phyloP scores from a whole-genome alignment of 1,140 invertebrate genomes.

The Panagrolaimus sp. region DNA sequence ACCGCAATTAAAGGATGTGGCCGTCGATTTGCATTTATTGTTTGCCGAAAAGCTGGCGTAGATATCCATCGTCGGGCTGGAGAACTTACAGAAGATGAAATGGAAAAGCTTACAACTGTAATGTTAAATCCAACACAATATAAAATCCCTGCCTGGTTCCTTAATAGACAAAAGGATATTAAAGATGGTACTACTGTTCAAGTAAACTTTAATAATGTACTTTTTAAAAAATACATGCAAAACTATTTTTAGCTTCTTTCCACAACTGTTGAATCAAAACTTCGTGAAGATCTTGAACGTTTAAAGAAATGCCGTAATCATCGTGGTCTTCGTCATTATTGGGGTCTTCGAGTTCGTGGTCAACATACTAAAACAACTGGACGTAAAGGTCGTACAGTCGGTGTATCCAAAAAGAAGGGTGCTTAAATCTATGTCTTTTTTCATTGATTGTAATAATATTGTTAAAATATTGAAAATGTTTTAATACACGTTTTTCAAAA shows the following conservation, averaged over 20 bases:
- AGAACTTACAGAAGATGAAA: constrained; percentile 91
- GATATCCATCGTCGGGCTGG: constrained; percentile 93
- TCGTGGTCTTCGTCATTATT: constrained; percentile 92
- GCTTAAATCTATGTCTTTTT: constrained; percentile 36
- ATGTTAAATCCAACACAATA: constrained; percentile 95
- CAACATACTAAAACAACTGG: constrained; percentile 98
- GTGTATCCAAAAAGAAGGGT: constrained; percentile 54
- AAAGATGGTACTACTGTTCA: constrained; percentile 96
- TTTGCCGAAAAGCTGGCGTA: constrained; percentile 94
- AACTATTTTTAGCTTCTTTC: constrained; percentile 69
- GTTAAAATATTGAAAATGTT: constrained; percentile 17
- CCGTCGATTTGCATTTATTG: constrained; percentile 88
- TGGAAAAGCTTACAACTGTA: constrained; percentile 91
- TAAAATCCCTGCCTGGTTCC: constrained; percentile 98
- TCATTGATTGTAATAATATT: constrained; percentile 5
- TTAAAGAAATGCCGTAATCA: constrained; percentile 92
- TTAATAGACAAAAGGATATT: constrained; percentile 98
- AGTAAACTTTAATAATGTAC: constrained; percentile 61
- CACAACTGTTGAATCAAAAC: constrained; percentile 84
- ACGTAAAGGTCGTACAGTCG: constrained; percentile 91
- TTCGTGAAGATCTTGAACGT: constrained; percentile 93
- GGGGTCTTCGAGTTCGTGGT: constrained; percentile 91
- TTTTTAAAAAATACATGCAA: neutral
- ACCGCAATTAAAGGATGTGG: constrained; percentile 98
- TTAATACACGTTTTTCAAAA: neutral